phyloP scores from a whole-genome alignment of 2,888 invertebrate genomes.

The Tinea pellionella region DNA sequence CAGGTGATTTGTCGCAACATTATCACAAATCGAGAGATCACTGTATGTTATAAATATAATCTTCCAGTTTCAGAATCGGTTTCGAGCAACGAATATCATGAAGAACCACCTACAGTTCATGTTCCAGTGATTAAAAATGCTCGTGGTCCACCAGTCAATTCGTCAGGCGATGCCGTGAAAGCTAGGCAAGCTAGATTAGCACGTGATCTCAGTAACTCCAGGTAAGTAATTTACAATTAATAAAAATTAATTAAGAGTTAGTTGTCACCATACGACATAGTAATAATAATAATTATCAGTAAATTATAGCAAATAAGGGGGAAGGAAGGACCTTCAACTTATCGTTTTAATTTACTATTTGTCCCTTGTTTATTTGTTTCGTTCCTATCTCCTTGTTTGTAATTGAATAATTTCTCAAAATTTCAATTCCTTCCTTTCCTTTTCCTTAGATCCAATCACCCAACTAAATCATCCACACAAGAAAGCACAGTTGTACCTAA shows the following conservation, averaged over 20 bases:
- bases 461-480: slow-evolving; percentile 33
- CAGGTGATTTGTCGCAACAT: slow-evolving; percentile 31
- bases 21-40: background rate
- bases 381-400: slow-evolving; percentile 68
- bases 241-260: background rate
- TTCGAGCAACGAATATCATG: slow-evolving; percentile 56
- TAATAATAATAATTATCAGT: too few relatives aligned
- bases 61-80: slow-evolving; percentile 40
- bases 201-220: slow-evolving; percentile 52
- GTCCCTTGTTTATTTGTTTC: slow-evolving; percentile 19
- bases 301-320: slow-evolving; percentile 52
- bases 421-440: slow-evolving; percentile 55
- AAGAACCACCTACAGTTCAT: slow-evolving; percentile 43
- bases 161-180: slow-evolving; percentile 50
- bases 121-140: slow-evolving; percentile 54
- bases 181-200: slow-evolving; percentile 61
- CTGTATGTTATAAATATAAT: background rate
- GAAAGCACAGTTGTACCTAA: slow-evolving; percentile 39
- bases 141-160: slow-evolving; percentile 38
- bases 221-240: slow-evolving; percentile 27
- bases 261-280: too few relatives aligned
- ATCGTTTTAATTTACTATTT: slow-evolving; percentile 21
- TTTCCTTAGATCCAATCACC: slow-evolving; percentile 47
- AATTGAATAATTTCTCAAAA: slow-evolving; percentile 19
- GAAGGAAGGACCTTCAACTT: slow-evolving; percentile 47